phyloP scores from a whole-genome alignment of 2,113 vertebrate genomes.

The Coturnix japonica region DNA sequence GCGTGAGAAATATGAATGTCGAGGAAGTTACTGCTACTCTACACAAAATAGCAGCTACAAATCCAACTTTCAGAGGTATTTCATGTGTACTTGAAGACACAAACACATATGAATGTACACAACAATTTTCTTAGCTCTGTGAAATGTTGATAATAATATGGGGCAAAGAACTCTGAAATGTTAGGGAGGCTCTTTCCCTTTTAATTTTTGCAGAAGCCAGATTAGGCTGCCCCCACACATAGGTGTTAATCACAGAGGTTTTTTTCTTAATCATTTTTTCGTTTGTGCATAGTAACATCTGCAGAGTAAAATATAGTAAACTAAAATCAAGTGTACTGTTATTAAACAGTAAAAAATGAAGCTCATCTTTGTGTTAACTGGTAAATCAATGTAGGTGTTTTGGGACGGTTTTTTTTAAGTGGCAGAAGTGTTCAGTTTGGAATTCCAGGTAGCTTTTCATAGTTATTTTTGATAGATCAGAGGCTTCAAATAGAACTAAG shows the following conservation, averaged over 20 bases:
- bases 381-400: neutral
- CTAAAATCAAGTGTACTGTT: neutral
- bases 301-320: neutral
- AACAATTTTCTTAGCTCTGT: neutral
- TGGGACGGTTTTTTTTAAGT: neutral
- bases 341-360: neutral
- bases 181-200: neutral
- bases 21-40: conserved; percentile 62
- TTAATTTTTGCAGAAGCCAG: neutral
- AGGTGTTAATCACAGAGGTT: neutral
- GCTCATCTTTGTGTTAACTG: neutral
- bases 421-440: neutral
- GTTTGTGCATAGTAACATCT: neutral
- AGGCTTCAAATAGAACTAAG: neutral
- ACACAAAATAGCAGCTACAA: conserved; percentile 57
- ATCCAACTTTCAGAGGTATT: conserved; percentile 74
- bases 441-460: neutral
- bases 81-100: rapidly evolving
- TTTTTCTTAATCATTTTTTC: neutral
- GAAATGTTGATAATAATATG: neutral
- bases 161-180: neutral
- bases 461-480: neutral
- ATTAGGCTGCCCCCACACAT: neutral
- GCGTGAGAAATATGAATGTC: conserved; percentile 63
- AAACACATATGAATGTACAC: neutral